Conservation (phyloP, 2,888 invertebrate genomes). For the Apamea sordens region DNA sequence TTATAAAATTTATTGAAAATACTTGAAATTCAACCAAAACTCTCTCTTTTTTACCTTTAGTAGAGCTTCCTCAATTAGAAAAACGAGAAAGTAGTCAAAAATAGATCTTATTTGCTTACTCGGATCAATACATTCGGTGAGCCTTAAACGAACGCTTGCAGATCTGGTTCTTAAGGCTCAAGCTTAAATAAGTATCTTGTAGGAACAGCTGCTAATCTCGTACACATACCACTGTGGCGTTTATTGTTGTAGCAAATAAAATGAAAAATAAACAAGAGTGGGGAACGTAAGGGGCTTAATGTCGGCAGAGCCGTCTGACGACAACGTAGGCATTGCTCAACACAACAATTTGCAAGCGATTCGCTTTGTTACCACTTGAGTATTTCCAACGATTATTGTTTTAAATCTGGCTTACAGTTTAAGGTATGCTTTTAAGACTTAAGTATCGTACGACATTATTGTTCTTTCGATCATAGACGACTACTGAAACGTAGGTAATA, state of each 20-base stretch:
- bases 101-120: not conserved
- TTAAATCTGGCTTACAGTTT: constrained; percentile 19
- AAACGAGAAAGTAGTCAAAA: not conserved
- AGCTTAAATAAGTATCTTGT: constrained; percentile 10
- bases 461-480: not conserved
- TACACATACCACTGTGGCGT: constrained; percentile 38
- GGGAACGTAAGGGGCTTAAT: constrained; percentile 50
- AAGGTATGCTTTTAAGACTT: not conserved
- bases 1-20: not conserved
- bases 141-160: not conserved
- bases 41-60: not conserved
- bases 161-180: not conserved
- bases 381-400: constrained; percentile 44
- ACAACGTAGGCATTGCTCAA: constrained; percentile 31
- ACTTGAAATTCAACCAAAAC: not conserved
- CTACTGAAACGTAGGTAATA: not conserved
- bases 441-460: not conserved
- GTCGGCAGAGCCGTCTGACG: constrained; percentile 37
- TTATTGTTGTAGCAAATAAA: constrained; percentile 56
- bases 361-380: constrained; percentile 54
- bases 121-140: constrained; percentile 11
- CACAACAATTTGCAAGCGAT: constrained; percentile 70
- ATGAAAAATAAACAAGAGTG: constrained; percentile 59
- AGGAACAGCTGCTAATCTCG: constrained; percentile 41
- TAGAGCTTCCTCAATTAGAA: not conserved